Evolutionary conservation across 2,113 vertebrate genomes (phyloP), one percentile per base, ranked within the genome.

Genomic region (Dipodomys merriami): DNA sequence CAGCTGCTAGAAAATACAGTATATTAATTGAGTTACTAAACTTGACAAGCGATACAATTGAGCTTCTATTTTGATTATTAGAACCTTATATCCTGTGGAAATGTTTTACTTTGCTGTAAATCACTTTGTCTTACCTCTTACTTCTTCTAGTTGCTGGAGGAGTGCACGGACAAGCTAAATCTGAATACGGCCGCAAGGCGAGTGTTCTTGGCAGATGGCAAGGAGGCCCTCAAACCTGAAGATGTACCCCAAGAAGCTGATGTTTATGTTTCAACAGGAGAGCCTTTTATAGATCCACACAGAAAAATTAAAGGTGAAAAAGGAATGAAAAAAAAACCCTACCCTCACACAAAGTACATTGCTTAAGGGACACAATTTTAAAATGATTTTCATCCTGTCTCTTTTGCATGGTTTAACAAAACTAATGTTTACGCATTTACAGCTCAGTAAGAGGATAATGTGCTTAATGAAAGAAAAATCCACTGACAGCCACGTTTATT

Each of bases 391-490:
- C 96, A 44, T 97, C 96, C 97, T 96, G 97, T 96, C 96, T 98
- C 98, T 95, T 98, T 98, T 98, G 98, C 98, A 98, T 98, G 97
- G 97, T 98, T 98, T 98, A 97, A 96, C 98, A 98, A 98, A 98
- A 98, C 98, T 97, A 98, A 98, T 98, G 98, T 98, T 98, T 98
- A 98, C 97, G 97, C 98, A 98, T 98, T 98, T 98, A 95, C 98
- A 98, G 98, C 98, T 98, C 98, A 98, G 98, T 98, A 98, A 98
- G 98, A 98, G 97, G 98, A 98, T 99, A 98, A 99, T 98, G 98
- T 98, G 98, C 98, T 98, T 99, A 98, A 98, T 98, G 98, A 99
- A 98, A 98, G 98, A 98, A 98, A 98, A 98, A 98, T 98, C 97
- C 98, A 98, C 98, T 98, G 98, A 98, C 98, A 98, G 98, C 98